Percentiles rank a stretch among this genome's conserved stretches.
phyloP scores from a whole-genome alignment of 2,888 invertebrate genomes.

The Emesis russula region DNA sequence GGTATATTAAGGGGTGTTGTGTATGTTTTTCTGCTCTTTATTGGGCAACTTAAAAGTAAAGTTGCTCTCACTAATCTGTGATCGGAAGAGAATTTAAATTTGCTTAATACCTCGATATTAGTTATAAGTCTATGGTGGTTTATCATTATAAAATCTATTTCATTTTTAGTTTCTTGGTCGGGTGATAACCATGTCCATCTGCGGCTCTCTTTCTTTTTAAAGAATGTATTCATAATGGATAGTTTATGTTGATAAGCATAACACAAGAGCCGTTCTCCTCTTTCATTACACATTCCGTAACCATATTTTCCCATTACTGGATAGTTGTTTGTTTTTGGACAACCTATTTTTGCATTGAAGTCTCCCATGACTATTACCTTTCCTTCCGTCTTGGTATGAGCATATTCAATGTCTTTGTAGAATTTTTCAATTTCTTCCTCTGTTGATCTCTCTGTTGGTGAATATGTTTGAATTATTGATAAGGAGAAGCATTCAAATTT shows the following conservation, averaged over 20 bases:
- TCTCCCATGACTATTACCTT: slow-evolving; percentile 39
- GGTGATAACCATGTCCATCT: slow-evolving; percentile 72
- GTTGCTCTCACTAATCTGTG: slow-evolving; percentile 43
- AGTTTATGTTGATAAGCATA: slow-evolving; percentile 70
- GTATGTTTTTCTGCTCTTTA: not conserved
- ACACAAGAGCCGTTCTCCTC: slow-evolving; percentile 71
- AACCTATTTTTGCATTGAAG: slow-evolving; percentile 31
- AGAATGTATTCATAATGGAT: slow-evolving; percentile 68
- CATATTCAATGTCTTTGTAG: not conserved
- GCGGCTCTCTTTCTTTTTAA: slow-evolving; percentile 44
- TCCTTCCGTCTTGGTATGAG: not conserved
- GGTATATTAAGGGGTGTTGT: slow-evolving; percentile 9
- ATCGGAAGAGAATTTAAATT: slow-evolving; percentile 43
- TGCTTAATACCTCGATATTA: slow-evolving; percentile 38
- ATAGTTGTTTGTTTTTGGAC: slow-evolving; percentile 2
- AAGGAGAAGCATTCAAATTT: not conserved
- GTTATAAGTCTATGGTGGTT: slow-evolving; percentile 32
- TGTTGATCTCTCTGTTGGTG: not conserved
- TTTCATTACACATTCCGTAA: slow-evolving; percentile 63
- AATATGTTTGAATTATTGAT: not conserved
- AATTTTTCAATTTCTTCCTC: too few species aligned
- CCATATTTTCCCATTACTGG: slow-evolving; percentile 63
- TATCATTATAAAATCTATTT: slow-evolving; percentile 45
- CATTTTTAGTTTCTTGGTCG: slow-evolving; percentile 48
- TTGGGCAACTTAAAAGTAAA: too few species aligned